These are phyloP conservation scores for Dinoponera quadriceps DNA, from an alignment of 1,140 invertebrate species.

Conservation along the genomic window DNA sequence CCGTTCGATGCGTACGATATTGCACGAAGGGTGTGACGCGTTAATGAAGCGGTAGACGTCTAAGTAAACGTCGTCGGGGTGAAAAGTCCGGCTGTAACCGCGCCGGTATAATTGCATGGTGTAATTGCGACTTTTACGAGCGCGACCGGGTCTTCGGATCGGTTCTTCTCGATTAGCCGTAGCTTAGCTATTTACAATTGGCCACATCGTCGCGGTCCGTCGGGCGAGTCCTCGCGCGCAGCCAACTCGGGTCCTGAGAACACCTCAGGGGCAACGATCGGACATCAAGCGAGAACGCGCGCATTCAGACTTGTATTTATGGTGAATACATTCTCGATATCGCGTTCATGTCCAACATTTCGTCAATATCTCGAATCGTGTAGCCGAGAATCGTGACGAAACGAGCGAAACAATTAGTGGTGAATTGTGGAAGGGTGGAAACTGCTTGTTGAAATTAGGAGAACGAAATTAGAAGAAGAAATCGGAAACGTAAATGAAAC, in stretches of 20 bases:
- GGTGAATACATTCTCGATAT: too few relatives aligned
- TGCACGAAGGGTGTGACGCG: not conserved
- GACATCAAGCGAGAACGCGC: not conserved
- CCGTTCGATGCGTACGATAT: not conserved
- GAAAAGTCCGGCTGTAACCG: constrained; percentile 5
- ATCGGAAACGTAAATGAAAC: too few relatives aligned
- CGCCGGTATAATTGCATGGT: constrained; percentile 52
- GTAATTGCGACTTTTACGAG: constrained; percentile 82
- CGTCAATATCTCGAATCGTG: too few relatives aligned
- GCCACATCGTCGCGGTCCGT: constrained; percentile 60
- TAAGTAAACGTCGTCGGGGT: constrained; percentile 12
- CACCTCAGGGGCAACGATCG: not conserved
- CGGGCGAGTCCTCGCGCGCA: not conserved
- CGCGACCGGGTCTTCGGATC: constrained; percentile 79
- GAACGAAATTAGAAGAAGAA: too few relatives aligned
- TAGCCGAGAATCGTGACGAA: too few relatives aligned
- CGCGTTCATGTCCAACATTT: too few relatives aligned
- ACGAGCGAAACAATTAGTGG: too few relatives aligned
- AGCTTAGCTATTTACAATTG: constrained; percentile 79
- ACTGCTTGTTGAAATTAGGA: too few relatives aligned
- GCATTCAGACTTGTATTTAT: not conserved
- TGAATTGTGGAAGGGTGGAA: too few relatives aligned
- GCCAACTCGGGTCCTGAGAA: constrained; percentile 27
- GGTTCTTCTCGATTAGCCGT: constrained; percentile 57
- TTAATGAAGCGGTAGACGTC: constrained; percentile 15